Conservation (phyloP, 2,797 vertebrate species). For the Melanogrammus aeglefinus region DNA sequence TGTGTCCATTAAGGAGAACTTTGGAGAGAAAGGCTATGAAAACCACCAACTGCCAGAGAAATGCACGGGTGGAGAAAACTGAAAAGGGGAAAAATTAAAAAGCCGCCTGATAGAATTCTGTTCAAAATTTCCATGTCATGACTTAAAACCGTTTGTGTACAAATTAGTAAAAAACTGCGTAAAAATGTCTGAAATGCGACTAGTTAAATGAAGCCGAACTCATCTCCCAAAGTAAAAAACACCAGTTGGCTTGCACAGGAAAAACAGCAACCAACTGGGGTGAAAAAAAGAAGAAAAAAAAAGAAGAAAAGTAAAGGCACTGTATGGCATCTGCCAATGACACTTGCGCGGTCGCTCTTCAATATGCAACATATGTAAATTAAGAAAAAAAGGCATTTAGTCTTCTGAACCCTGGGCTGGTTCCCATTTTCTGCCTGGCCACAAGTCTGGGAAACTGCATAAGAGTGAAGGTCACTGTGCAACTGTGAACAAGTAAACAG, state of each 20-base stretch:
- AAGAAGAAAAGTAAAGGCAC: conserved; percentile 97
- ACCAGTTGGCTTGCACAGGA: conserved; percentile 85
- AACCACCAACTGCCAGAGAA: conserved; percentile 78
- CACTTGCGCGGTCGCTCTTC: conserved; percentile 85
- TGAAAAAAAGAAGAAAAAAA: conserved; percentile 73
- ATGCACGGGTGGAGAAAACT: conserved; percentile 66
- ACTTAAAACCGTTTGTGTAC: conserved; percentile 99
- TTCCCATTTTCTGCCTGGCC: conserved; percentile 76
- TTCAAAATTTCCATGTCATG: conserved; percentile 86
- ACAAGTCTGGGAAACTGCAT: conserved; percentile 87
- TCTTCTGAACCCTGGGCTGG: conserved; percentile 80
- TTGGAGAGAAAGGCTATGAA: conserved; percentile 63
- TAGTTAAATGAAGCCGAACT: conserved; percentile 98
- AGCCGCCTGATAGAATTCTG: conserved; percentile 90
- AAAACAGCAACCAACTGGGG: conserved; percentile 83
- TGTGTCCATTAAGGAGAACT: conserved; percentile 71
- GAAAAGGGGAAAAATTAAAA: conserved; percentile 82
- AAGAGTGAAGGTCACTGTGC: conserved; percentile 87
- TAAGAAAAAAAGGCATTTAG: conserved; percentile 69
- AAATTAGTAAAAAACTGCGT: conserved; percentile 99
- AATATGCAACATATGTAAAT: conserved; percentile 89
- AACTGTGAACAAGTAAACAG: conserved; percentile 84
- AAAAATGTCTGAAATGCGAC: conserved; percentile 99
- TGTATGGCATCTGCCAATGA: conserved; percentile 95
- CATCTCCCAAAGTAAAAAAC: conserved; percentile 96